Evolutionary conservation across 2,113 vertebrate species (phyloP), one percentile per base, ranked within the genome.

Genomic region (Nesoenas mayeri): DNA sequence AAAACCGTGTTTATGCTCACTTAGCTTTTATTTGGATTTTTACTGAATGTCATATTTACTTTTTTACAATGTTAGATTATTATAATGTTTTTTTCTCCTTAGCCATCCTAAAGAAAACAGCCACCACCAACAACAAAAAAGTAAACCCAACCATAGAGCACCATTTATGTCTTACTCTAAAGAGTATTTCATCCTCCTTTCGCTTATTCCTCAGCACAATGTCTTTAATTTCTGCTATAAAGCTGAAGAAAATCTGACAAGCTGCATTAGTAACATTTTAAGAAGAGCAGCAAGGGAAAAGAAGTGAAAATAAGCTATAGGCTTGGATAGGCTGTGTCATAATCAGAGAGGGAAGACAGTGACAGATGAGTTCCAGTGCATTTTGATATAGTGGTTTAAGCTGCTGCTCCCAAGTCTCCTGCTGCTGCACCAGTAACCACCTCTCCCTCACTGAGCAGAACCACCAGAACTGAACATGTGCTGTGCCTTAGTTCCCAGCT

Each of bases 161-260:
- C 50, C 15, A 28, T 36, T 83, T 93, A 36, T 53, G 32, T 79
- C 44, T 85, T 72, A 42, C 6, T 44, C 38, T 79, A 11, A 65
- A 74, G 56, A 66, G 6, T 65, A 10, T 92, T 93, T 87, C 47
- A 19, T 84, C 58, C 25, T 77, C 1, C 54, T 80, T 88, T 67
- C 48, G 22, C n/a, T 79, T 92, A 28, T 13, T 88, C 92, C 71
- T 85, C 64, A 80, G 44, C 36, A 73, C 60, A 81, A 3, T 53
- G 25, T 42, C 61, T 85, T 88, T 64, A 94, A 64, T 54, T 91
- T 8, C 54, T 74, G 21, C 50, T 84, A 9, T 38, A 79, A 91
- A 91, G 54, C 34, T 73, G 47, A 73, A 75, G 54, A 93, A 88
- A 86, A 90, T 88, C 72, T 88, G 64, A 89, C 88, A 89, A 82